Evolutionary conservation across 2,113 vertebrate species (phyloP).

Genomic region (Machaerirhynchus nigripectus): DNA sequence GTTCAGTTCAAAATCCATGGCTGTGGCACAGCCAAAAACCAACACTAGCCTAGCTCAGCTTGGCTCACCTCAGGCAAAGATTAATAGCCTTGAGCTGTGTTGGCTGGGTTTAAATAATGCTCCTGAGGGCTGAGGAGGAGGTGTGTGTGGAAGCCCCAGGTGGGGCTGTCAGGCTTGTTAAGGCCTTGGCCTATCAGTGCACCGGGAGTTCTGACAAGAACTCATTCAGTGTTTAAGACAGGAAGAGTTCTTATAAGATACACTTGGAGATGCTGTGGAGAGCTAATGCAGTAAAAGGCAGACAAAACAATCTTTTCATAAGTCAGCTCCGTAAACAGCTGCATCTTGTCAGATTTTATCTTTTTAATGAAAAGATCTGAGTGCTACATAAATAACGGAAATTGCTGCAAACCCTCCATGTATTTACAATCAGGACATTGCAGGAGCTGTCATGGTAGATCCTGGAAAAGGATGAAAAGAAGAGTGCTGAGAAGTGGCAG

Average conservation of each 20-base stretch:
- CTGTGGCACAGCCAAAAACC: rapidly evolving
- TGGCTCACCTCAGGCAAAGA: rapidly evolving
- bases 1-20: rapidly evolving
- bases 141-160: neutral
- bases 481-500: neutral
- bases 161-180: neutral
- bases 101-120: neutral
- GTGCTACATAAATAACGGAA: neutral
- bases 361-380: slow-evolving; percentile 2
- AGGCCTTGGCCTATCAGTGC: neutral
- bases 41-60: rapidly evolving
- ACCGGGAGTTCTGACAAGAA: neutral
- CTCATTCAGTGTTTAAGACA: neutral
- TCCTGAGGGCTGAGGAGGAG: neutral
- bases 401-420: neutral
- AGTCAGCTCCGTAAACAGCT: slow-evolving; percentile 34
- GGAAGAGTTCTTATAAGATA: neutral
- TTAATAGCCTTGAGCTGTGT: rapidly evolving
- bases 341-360: slow-evolving; percentile 10
- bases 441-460: neutral
- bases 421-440: neutral
- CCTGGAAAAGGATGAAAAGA: neutral
- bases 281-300: neutral
- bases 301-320: neutral
- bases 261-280: neutral